Evolutionary conservation across 92 coral and sea anemone genomes (phyloP).

Genomic region (Ricordea florida): DNA sequence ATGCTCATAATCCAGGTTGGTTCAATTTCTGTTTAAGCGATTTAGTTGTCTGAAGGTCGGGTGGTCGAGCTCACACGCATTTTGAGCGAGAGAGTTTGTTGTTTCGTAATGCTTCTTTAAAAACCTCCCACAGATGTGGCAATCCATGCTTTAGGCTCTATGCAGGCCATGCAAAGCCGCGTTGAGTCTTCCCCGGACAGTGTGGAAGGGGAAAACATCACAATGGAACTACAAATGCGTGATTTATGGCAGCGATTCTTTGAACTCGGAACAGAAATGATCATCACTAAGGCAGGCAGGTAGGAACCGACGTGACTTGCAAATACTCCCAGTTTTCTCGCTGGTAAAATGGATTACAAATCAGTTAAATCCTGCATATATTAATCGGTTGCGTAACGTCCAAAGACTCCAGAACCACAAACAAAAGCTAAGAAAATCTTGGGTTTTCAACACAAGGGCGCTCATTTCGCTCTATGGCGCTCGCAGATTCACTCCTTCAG

Average conservation of each 20-base stretch:
- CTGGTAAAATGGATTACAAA: too few relatives aligned
- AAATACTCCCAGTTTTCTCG: neutral
- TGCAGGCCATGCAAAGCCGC: constrained; percentile 97
- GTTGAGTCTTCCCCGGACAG: constrained; percentile 66
- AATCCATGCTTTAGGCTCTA: constrained; percentile 88
- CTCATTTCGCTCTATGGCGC: too few relatives aligned
- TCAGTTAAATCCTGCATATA: too few relatives aligned
- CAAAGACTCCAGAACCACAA: too few relatives aligned
- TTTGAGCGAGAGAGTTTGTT: neutral
- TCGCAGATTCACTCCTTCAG: too few relatives aligned
- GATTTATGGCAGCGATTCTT: constrained; percentile 96
- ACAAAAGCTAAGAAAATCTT: too few relatives aligned
- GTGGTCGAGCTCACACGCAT: constrained; percentile 7
- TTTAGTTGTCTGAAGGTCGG: neutral
- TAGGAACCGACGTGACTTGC: constrained; percentile 26
- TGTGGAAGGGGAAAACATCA: constrained; percentile 61
- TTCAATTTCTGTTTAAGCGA: too few relatives aligned
- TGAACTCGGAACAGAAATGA: constrained; percentile 98
- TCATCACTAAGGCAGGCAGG: constrained; percentile 99
- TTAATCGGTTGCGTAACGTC: too few relatives aligned
- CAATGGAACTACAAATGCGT: constrained; percentile 89
- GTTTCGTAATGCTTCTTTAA: neutral
- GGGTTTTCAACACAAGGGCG: too few relatives aligned
- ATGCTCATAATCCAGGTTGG: constrained; percentile 17
- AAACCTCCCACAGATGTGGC: constrained; percentile 9